Percentiles rank a stretch among this genome's conserved stretches.
Conservation (phyloP, 53 echinoderm and acorn worm genomes). For the Echinarachnius parma region DNA sequence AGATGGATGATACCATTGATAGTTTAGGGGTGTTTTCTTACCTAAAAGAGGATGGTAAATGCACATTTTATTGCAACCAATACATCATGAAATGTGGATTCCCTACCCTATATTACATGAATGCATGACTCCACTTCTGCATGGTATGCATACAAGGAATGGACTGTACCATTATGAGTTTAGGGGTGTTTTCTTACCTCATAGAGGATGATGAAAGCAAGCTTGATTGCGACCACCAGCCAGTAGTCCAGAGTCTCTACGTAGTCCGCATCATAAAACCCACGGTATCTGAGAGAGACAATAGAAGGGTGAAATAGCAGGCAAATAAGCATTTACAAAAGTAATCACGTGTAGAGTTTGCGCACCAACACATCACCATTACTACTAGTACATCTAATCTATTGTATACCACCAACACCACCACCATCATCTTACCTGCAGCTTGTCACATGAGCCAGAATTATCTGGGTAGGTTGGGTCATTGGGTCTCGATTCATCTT, state of each 20-base stretch:
- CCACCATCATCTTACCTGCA: conserved; percentile 14
- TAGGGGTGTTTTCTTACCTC: conserved; percentile 58
- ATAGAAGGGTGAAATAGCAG: not conserved
- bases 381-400: no score
- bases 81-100: no score
- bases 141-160: not conserved
- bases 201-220: conserved; percentile 80
- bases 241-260: conserved; percentile 57
- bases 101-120: no score
- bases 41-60: conserved; percentile 80
- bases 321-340: no score
- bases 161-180: not conserved
- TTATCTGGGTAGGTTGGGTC: conserved; percentile 47
- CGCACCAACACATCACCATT: no score
- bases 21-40: conserved; percentile 26
- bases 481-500: conserved; percentile 7
- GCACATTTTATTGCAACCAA: no score
- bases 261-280: conserved; percentile 49
- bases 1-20: not conserved
- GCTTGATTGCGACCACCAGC: conserved; percentile 67
- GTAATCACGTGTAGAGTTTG: no score
- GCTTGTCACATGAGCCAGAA: not conserved
- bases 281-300: conserved; percentile 63
- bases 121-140: no score
- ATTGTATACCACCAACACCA: no score